Conservation (phyloP, 1,140 invertebrate species). For the Drosophila ogumai region DNA sequence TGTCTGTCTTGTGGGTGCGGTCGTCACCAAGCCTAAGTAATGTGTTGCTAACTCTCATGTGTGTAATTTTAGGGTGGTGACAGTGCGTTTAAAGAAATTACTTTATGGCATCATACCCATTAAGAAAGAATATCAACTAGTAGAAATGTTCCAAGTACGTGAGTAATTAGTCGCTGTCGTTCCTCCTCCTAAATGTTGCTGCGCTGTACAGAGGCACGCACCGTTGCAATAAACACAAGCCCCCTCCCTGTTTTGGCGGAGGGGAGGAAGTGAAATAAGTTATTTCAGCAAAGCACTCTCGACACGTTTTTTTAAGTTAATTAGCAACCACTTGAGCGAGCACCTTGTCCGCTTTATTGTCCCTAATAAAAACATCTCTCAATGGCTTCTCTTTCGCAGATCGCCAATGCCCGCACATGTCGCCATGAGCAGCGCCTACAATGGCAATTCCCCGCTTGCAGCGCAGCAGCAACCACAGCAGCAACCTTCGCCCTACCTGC, state of each 20-base stretch:
- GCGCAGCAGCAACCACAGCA: constrained; percentile 65
- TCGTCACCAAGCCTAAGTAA: constrained; percentile 15
- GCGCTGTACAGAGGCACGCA: constrained; percentile 42
- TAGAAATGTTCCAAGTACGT: constrained; percentile 82
- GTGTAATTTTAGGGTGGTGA: constrained; percentile 78
- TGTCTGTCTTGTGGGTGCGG: constrained; percentile 10
- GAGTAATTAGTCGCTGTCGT: constrained; percentile 60
- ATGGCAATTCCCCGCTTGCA: constrained; percentile 81
- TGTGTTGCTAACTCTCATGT: constrained; percentile 58
- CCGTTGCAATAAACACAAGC: constrained; percentile 34
- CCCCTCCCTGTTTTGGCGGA: constrained; percentile 11
- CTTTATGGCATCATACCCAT: constrained; percentile 81
- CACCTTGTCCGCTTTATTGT: background rate
- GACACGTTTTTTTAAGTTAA: constrained; percentile 32
- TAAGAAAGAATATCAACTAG: constrained; percentile 76
- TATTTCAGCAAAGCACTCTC: constrained; percentile 19
- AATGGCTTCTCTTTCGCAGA: constrained; percentile 36
- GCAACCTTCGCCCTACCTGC: constrained; percentile 57
- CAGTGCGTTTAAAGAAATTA: constrained; percentile 79
- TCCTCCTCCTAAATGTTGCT: constrained; percentile 37
- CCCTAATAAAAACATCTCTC: background rate
- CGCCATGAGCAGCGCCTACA: constrained; percentile 82
- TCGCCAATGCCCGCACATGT: constrained; percentile 71
- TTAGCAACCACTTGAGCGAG: constrained; percentile 18
- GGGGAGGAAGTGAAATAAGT: background rate